Evolutionary conservation across 2,113 vertebrate genomes (phyloP).

Genomic region (Varanus komodoensis): DNA sequence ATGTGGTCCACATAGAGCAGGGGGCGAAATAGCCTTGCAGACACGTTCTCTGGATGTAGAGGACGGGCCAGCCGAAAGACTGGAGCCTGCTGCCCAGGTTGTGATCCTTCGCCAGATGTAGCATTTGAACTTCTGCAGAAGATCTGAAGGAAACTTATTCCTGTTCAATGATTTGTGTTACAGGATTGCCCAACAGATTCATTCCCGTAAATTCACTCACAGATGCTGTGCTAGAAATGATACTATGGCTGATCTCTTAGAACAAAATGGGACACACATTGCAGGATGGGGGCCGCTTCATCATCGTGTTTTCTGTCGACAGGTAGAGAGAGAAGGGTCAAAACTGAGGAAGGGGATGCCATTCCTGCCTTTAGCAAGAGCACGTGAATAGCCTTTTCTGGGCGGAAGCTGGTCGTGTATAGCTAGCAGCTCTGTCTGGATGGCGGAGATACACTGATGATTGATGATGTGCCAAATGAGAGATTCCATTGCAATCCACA

Average conservation of each 20-base stretch:
- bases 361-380: conserved; percentile 6
- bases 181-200: not conserved
- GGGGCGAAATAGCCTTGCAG: not conserved
- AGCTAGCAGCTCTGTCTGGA: conserved; percentile 51
- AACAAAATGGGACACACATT: not conserved
- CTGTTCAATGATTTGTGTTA: not conserved
- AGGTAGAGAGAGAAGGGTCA: not conserved
- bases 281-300: not conserved
- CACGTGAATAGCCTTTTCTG: conserved; percentile 9
- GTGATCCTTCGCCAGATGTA: not conserved
- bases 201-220: too few species aligned
- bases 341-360: not conserved
- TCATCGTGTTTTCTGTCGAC: not conserved
- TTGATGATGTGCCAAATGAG: conserved; percentile 61
- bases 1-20: not conserved
- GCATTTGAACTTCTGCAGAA: not conserved
- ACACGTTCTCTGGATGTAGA: not conserved
- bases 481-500: conserved; percentile 58
- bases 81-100: not conserved
- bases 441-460: conserved; percentile 57
- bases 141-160: not conserved
- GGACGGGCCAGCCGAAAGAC: too few species aligned
- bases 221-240: not conserved
- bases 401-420: conserved; percentile 43
- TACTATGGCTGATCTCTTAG: not conserved